phyloP scores from a whole-genome alignment of 2,888 invertebrate genomes.

The Tachina grossa region DNA sequence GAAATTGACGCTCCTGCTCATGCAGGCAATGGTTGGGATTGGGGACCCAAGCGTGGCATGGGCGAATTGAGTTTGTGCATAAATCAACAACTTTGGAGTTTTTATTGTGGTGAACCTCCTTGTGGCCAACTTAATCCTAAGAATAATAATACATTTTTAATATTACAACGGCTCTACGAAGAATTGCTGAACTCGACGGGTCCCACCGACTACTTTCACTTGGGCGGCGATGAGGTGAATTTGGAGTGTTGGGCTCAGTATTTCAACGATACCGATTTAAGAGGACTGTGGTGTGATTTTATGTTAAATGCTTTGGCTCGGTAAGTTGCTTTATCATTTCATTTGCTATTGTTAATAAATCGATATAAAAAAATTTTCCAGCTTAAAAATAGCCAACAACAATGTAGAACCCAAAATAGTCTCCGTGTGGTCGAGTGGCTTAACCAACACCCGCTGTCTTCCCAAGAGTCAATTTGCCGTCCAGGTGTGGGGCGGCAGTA shows the following conservation, averaged over 20 bases:
- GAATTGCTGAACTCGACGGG: constrained; percentile 90
- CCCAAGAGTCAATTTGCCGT: constrained; percentile 86
- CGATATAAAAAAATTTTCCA: constrained; percentile 55
- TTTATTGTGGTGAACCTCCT: constrained; percentile 92
- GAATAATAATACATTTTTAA: constrained; percentile 89
- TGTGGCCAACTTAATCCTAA: constrained; percentile 93
- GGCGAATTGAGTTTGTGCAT: constrained; percentile 92
- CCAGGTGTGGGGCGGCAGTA: constrained; percentile 92
- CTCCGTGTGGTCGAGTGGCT: constrained; percentile 90
- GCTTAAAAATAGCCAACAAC: constrained; percentile 82
- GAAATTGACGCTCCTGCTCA: constrained; percentile 97
- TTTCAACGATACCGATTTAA: constrained; percentile 89
- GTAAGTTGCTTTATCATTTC: constrained; percentile 56
- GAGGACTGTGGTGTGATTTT: constrained; percentile 91
- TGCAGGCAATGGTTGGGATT: constrained; percentile 93
- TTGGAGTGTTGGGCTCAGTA: constrained; percentile 91
- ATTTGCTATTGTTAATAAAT: not conserved
- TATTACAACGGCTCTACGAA: constrained; percentile 89
- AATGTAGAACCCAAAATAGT: constrained; percentile 82
- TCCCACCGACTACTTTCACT: constrained; percentile 90
- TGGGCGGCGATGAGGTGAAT: constrained; percentile 88
- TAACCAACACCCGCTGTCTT: constrained; percentile 89
- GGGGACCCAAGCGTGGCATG: constrained; percentile 89
- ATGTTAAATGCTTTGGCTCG: constrained; percentile 86
- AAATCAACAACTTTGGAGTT: constrained; percentile 91